phyloP scores from a whole-genome alignment of 2,113 vertebrate species.

The Rissa tridactyla region DNA sequence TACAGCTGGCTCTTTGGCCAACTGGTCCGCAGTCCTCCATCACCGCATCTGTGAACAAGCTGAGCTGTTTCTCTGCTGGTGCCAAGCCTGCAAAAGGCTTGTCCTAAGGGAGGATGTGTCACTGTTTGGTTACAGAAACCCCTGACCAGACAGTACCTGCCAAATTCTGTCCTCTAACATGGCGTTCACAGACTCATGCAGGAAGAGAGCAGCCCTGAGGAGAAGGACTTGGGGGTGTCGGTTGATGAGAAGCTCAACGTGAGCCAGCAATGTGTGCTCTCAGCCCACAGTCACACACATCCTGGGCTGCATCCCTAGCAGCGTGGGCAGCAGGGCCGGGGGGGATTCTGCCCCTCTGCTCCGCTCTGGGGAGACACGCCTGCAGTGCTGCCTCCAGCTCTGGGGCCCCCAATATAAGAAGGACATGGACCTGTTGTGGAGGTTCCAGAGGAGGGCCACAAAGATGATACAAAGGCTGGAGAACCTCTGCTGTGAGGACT shows the following conservation, averaged over 20 bases:
- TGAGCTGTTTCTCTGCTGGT: background rate
- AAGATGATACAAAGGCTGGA: background rate
- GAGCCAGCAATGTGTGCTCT: background rate
- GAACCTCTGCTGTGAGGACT: background rate
- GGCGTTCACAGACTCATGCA: background rate
- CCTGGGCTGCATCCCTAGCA: background rate
- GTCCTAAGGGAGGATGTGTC: background rate
- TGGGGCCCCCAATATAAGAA: background rate
- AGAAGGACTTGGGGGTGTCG: background rate
- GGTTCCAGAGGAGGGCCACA: background rate
- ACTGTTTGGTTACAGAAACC: background rate
- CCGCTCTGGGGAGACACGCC: background rate
- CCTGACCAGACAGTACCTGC: background rate
- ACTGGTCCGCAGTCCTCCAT: background rate
- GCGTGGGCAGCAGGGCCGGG: background rate
- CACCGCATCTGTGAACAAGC: rapidly evolving
- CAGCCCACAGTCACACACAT: no score
- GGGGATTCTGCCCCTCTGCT: background rate
- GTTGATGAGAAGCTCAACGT: background rate
- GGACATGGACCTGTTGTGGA: background rate
- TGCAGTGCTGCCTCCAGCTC: background rate
- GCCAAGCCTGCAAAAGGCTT: background rate
- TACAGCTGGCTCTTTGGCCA: background rate
- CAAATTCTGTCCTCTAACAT: background rate
- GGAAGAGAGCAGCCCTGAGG: background rate